Evolutionary conservation across 1,140 invertebrate species (phyloP), one percentile per base, ranked within the genome.

Genomic region (Ruditapes philippinarum): DNA sequence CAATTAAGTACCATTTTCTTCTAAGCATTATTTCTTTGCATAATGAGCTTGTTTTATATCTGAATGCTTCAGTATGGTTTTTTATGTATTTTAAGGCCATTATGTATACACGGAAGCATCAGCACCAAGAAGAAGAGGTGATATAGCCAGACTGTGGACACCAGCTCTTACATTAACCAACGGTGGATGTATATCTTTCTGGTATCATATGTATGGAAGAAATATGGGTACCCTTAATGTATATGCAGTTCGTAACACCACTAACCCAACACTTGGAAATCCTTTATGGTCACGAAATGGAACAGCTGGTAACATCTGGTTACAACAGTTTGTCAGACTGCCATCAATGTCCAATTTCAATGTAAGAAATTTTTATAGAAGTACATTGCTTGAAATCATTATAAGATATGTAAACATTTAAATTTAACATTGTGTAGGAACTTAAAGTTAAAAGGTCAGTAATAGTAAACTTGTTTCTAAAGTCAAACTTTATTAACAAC

Each of bases 21-120:
- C n/a, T n/a, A n/a, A n/a, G n/a, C n/a, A n/a, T n/a, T n/a, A n/a
- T n/a, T n/a, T n/a, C n/a, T n/a, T n/a, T n/a, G n/a, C n/a, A n/a
- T n/a, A n/a, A n/a, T n/a, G n/a, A n/a, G n/a, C n/a, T n/a, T n/a
- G n/a, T n/a, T n/a, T n/a, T n/a, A n/a, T n/a, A n/a, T n/a, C n/a
- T n/a, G n/a, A n/a, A n/a, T n/a, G n/a, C n/a, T n/a, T n/a, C n/a
- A n/a, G n/a, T n/a, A n/a, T n/a, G n/a, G n/a, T n/a, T n/a, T 65
- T 31, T 31, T 49, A 12, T 80, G 2, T 36, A 2, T 49, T 54
- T 86, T 3, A 82, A 93, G 93, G 92, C 83, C 82, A 92, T 70
- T 98, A 98, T 94, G 97, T 98, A 95, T 98, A 98, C 93, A 97
- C 97, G 45, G 98, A 98, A 91, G 97, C 97, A 51, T 97, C 97